Base-by-base conservation (phyloP, 2,888 invertebrate genomes). In the Eurytoma californica region DNA sequence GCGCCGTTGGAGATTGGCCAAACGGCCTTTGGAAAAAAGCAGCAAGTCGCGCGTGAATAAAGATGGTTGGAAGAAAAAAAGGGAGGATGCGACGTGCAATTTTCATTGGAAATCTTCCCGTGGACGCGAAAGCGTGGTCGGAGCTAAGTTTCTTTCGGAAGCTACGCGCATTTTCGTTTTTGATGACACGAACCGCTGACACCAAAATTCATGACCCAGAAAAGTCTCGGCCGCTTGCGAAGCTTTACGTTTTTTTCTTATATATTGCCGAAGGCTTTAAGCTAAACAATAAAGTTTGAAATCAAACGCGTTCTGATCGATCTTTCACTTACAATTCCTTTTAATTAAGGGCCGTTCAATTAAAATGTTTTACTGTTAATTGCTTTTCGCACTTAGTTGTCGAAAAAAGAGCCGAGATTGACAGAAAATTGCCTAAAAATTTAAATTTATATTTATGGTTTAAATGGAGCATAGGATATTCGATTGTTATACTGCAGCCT, bases 1-100 rank as follows among this genome's bases (percentile, higher is more conserved):
- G 14, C 60, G 51, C 49, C 70, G n/a, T 60, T 70, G 60, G 70
- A 70, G 60, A 60, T 20, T 16, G n/a, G 58, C 60, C 70, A 60
- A 49, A 58, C 69, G 39, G 39, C 55, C 18, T 14, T 5, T 12
- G 12, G 16, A 47, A 51, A 69, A 70, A 60, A 58, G 60, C 55
- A 13, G n/a, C n/a, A n/a, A n/a, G n/a, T n/a, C 16, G 24, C 9
- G 2, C n/a, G 4, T 9, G 68, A n/a, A 55, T 55, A 68, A 51
- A 51, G 3, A 51, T 16, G 51, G 3, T 14, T 2, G 51, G 14
- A 51, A 3, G 12, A 2, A 16, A 51, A 51, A 14, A 53, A 53
- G 4, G 13, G 14, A 53, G 12, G 53, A 3, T n/a, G 53, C n/a
- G 53, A n/a, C 13, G 53, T n/a, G 14, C n/a, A 53, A 53, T 53